Evolutionary conservation across 2,113 vertebrate species (phyloP).

Genomic region (Pluvianellus socialis): DNA sequence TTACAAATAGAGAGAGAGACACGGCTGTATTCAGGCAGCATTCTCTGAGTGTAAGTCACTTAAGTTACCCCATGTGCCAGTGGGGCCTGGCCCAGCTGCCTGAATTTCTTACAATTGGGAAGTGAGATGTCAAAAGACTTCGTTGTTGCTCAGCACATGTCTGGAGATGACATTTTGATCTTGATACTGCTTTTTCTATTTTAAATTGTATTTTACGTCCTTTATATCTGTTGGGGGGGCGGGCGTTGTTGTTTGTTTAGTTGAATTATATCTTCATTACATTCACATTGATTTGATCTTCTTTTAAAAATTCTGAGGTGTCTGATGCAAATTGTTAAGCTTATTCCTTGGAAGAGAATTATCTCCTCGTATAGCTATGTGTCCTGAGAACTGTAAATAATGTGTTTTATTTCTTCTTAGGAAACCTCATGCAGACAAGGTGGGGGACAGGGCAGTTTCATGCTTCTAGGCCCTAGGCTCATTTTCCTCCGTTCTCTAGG

Average conservation of each 20-base stretch:
- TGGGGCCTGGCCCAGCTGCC: background rate
- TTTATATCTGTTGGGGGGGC: background rate
- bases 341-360: background rate
- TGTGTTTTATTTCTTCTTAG: background rate
- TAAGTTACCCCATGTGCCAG: background rate
- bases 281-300: background rate
- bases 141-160: background rate
- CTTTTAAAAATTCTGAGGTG: background rate
- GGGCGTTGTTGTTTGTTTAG: too few species aligned
- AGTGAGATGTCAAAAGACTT: background rate
- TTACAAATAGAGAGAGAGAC: too few species aligned
- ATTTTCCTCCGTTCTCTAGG: background rate
- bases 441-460: accelerated
- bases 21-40: accelerated
- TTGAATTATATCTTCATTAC: background rate
- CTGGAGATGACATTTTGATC: background rate
- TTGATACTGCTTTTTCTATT: background rate
- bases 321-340: background rate
- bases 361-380: background rate
- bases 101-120: accelerated
- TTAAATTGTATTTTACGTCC: background rate
- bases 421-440: background rate
- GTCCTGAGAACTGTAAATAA: background rate
- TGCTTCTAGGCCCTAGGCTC: background rate
- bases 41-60: accelerated